Evolutionary conservation across 2,797 vertebrate genomes (phyloP).

Genomic region (Meda fulgida): DNA sequence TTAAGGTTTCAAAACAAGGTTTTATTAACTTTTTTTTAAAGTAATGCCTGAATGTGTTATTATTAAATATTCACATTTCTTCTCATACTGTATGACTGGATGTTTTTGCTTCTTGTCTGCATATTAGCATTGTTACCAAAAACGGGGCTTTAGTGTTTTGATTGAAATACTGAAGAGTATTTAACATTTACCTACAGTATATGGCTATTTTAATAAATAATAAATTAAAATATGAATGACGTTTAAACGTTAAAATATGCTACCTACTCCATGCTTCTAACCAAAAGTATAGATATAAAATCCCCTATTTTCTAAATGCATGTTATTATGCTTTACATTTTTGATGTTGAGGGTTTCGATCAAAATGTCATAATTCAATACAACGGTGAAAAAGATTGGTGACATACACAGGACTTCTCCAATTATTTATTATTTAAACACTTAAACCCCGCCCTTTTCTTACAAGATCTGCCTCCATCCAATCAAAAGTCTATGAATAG

Average conservation of each 20-base stretch:
- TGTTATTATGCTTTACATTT: background rate
- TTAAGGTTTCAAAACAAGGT: too few species aligned
- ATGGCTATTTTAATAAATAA: background rate
- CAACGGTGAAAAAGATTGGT: too few species aligned
- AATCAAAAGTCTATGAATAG: background rate
- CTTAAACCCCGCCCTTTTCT: too few species aligned
- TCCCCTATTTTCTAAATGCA: background rate
- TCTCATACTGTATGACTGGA: background rate
- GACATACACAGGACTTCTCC: background rate
- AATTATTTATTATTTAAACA: background rate
- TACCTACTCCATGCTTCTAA: too few species aligned
- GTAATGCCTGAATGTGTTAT: too few species aligned
- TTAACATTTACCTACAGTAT: background rate
- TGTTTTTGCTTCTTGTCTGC: background rate
- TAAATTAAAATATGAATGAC: background rate
- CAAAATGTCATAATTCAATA: too few species aligned
- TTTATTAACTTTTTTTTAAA: background rate
- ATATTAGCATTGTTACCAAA: background rate
- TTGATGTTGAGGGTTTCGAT: too few species aligned
- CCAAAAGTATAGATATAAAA: too few species aligned
- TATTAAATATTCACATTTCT: too few species aligned
- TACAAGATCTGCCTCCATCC: background rate
- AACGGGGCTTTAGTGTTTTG: background rate
- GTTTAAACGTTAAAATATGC: too few species aligned
- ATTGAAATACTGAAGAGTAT: background rate